Evolutionary conservation across 2,113 vertebrate genomes (phyloP).

Genomic region (Plectropomus leopardus): DNA sequence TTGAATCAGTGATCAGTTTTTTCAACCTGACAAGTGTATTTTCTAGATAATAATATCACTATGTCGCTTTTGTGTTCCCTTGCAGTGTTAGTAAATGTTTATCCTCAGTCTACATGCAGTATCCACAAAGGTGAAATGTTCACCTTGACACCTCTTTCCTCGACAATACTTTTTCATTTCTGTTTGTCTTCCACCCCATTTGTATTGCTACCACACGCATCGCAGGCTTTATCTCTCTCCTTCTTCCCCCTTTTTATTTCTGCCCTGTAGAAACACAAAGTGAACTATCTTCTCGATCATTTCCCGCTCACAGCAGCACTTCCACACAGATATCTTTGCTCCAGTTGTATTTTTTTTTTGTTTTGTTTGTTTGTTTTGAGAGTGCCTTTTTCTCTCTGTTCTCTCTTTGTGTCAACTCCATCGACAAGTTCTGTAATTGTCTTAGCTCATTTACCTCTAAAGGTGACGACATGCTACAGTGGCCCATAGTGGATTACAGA

Average conservation of each 20-base stretch:
- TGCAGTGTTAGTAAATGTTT: constrained; percentile 15
- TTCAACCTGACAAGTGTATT: constrained; percentile 3
- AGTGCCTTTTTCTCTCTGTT: not conserved
- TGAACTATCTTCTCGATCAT: not conserved
- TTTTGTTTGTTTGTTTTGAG: not conserved
- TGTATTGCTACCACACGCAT: constrained; percentile 23
- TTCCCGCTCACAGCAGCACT: not conserved
- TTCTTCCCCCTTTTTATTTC: not conserved
- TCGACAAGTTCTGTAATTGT: constrained; percentile 1
- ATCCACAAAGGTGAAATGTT: constrained; percentile 53
- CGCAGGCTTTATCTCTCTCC: constrained; percentile 11
- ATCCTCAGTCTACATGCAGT: constrained; percentile 18
- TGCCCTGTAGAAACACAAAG: constrained; percentile 23
- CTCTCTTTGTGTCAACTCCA: constrained; percentile 12
- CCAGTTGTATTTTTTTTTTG: not conserved
- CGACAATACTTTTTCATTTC: constrained; percentile 4
- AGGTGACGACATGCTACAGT: not conserved
- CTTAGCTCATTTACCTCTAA: constrained; percentile 9
- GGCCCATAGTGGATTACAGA: not conserved
- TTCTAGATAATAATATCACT: not conserved
- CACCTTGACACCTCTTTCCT: constrained; percentile 31
- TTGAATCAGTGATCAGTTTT: not conserved
- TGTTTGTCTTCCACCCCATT: constrained; percentile 10
- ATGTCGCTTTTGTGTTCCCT: not conserved
- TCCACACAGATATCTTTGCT: constrained; percentile 25